Evolutionary conservation across 2,113 vertebrate species (phyloP), one percentile per base, ranked within the genome.

Genomic region (Sceloporus tristichus): DNA sequence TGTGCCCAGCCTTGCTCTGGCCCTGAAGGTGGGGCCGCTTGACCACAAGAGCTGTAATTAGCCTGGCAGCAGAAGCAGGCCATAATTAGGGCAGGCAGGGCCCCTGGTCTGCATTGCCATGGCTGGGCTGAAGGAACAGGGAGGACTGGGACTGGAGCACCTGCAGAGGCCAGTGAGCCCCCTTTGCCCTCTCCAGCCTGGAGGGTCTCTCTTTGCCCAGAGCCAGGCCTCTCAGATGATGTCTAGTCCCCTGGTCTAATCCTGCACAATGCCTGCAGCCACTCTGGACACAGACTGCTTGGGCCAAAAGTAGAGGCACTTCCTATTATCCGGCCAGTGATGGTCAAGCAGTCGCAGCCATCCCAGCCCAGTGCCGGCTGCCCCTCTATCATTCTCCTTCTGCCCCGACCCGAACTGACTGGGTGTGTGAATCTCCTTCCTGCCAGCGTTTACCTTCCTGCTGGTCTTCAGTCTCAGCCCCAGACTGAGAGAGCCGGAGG

Each of bases 361-460:
- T 48, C 48, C 4, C 48, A 6, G 48, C 5, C 48, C 48, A 48
- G 48, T 48, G 48, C 48, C 48, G 5, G 48, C 48, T 48, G 34
- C 48, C 48, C 48, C 48, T 48, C 4, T 48, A 5, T 48, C 48
- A 6, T 5, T 48, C 48, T 48, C 48, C 4, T 48, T 48, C 48
- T 48, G 4, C 48, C 62, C 62, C 8, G 14, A 65, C 21, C 62
- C 62, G 14, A 65, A 19, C 62, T 65, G 62, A 4, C 1, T 0
- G 74, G 88, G 34, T 0, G 2, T 70, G 4, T 0, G 87, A 23
- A 0, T 0, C 82, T 79, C 62, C 74, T 71, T 56, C 0, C 2
- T 6, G 0, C 74, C 71, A 38, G 6, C 40, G 1, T 66, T 76
- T 18, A 53, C 56, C 84, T 77, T 85, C 62, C 74, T 48, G 84